phyloP scores from a whole-genome alignment of 2,797 vertebrate genomes.

The Orientallactaga sibirica region DNA sequence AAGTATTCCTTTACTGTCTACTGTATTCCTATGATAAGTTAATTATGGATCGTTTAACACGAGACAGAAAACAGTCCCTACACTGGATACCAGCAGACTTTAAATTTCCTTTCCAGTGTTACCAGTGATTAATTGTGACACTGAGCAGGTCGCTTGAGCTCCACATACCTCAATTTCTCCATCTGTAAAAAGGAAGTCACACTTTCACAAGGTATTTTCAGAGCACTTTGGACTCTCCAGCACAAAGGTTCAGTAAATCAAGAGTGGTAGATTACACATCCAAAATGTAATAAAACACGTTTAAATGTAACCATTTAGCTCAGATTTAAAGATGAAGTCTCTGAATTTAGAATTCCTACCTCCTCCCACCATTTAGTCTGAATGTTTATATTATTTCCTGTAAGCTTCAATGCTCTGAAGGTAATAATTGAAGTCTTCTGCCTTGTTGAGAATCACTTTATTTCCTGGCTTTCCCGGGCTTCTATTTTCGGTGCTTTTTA shows the following conservation, averaged over 20 bases:
- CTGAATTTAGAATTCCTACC: slow-evolving; percentile 72
- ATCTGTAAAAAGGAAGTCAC: slow-evolving; percentile 65
- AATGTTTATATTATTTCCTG: slow-evolving; percentile 75
- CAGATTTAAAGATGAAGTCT: slow-evolving; percentile 66
- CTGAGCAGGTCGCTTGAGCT: slow-evolving; percentile 52
- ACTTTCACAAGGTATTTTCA: slow-evolving; percentile 59
- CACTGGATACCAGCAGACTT: slow-evolving; percentile 41
- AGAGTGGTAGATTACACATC: slow-evolving; percentile 61
- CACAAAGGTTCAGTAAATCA: slow-evolving; percentile 67
- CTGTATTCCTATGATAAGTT: slow-evolving; percentile 63
- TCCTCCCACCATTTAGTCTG: slow-evolving; percentile 62
- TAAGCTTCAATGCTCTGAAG: slow-evolving; percentile 57
- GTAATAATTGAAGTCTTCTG: slow-evolving; percentile 79
- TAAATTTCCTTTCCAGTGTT: slow-evolving; percentile 53
- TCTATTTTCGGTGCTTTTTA: slow-evolving; percentile 76
- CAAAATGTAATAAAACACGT: slow-evolving; percentile 61
- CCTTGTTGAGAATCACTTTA: slow-evolving; percentile 75
- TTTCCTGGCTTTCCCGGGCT: slow-evolving; percentile 65
- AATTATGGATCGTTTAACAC: slow-evolving; percentile 70
- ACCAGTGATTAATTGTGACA: slow-evolving; percentile 67
- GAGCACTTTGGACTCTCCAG: slow-evolving; percentile 65
- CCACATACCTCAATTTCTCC: slow-evolving; percentile 61
- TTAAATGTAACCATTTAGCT: slow-evolving; percentile 63
- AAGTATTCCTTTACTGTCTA: slow-evolving; percentile 58
- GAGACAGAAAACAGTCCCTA: slow-evolving; percentile 43